These are phyloP conservation scores for Shargacucullia verbasci DNA, from an alignment of 2,888 invertebrate species.

Conservation along the genomic window DNA sequence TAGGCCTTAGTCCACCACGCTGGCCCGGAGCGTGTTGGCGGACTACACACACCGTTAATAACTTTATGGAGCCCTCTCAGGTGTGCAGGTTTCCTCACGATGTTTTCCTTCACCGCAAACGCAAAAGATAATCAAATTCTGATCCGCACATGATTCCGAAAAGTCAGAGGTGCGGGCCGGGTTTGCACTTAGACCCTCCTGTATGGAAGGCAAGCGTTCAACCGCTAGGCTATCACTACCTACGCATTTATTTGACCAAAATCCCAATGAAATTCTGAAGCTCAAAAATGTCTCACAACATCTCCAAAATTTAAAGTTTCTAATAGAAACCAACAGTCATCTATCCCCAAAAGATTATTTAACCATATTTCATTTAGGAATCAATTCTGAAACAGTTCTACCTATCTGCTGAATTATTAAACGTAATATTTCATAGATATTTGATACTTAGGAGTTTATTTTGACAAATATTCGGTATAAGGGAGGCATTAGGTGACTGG, in stretches of 20 bases:
- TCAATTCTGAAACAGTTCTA: constrained; percentile 25
- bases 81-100: too few species aligned
- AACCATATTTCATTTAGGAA: constrained; percentile 31
- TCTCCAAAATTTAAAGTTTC: constrained; percentile 31
- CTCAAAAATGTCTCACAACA: constrained; percentile 6
- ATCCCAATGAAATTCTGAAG: constrained; percentile 8
- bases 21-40: too few species aligned
- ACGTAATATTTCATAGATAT: constrained; percentile 24
- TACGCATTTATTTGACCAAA: constrained; percentile 3
- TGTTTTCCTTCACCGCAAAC: too few species aligned
- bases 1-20: too few species aligned
- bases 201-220: too few species aligned
- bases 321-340: constrained; percentile 17
- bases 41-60: too few species aligned
- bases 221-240: too few species aligned
- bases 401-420: constrained; percentile 43
- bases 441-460: constrained; percentile 27
- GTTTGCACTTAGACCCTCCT: too few species aligned
- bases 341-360: not conserved
- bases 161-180: too few species aligned
- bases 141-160: too few species aligned
- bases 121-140: too few species aligned
- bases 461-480: constrained; percentile 47
- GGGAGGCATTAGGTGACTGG: constrained; percentile 23
- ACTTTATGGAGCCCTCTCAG: too few species aligned